phyloP scores from a whole-genome alignment of 2,888 invertebrate species.

The Lycocerus yunnanus region DNA sequence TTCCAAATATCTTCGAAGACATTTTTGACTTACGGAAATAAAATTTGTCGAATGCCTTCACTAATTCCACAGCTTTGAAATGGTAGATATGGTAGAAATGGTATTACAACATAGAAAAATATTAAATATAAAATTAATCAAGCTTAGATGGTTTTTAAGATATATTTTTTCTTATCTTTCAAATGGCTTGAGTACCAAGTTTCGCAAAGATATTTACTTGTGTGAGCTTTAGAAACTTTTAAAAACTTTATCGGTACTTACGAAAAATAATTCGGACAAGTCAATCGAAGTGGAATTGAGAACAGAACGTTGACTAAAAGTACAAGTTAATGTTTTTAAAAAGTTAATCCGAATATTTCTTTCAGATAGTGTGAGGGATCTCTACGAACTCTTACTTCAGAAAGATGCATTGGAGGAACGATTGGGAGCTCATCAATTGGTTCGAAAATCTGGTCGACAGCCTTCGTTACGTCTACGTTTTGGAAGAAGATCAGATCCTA shows the following conservation, averaged over 20 bases:
- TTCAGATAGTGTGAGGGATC: constrained; percentile 58
- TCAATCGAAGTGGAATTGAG: background rate
- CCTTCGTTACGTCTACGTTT: constrained; percentile 78
- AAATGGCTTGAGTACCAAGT: background rate
- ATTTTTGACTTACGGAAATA: too few relatives aligned
- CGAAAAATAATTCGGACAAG: background rate
- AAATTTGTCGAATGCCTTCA: too few relatives aligned
- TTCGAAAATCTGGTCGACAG: constrained; percentile 77
- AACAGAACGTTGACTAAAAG: background rate
- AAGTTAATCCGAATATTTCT: background rate
- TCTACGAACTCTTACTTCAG: constrained; percentile 66
- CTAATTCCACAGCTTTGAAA: too few relatives aligned
- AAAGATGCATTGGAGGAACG: constrained; percentile 67
- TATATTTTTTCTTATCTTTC: background rate
- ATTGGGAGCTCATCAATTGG: constrained; percentile 69
- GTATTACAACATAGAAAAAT: too few relatives aligned
- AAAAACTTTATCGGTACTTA: background rate
- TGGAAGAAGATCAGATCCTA: constrained; percentile 75
- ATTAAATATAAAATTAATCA: too few relatives aligned
- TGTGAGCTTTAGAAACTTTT: background rate
- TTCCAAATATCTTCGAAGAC: background rate
- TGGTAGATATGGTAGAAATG: too few relatives aligned
- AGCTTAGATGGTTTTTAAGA: too few relatives aligned
- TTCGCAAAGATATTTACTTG: background rate
- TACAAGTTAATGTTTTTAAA: background rate